A percentile compares a stretch with the other conserved stretches of the same genome.
Evolutionary conservation across 2,888 invertebrate genomes (phyloP).

Genomic region (Acanthoscelides obtectus): DNA sequence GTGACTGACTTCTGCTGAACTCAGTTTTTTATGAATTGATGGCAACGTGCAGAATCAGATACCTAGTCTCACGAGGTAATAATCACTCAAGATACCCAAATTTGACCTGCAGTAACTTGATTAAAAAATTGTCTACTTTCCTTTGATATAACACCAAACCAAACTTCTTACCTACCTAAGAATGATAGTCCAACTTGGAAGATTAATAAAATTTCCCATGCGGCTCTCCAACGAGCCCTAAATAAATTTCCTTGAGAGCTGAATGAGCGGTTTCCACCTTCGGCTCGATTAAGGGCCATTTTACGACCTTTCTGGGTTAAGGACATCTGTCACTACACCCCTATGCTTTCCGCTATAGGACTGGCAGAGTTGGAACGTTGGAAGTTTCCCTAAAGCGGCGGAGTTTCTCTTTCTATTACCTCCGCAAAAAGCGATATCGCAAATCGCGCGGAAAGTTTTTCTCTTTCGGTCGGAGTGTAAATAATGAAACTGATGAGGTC

Average conservation of each 20-base stretch:
- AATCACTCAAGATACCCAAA: too few species aligned
- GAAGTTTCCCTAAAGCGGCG: background rate
- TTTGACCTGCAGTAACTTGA: too few species aligned
- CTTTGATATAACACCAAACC: too few species aligned
- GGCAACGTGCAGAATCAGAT: too few species aligned
- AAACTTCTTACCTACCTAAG: background rate
- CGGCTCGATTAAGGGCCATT: background rate
- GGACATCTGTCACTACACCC: background rate
- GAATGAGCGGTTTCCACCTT: background rate
- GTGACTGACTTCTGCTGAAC: too few species aligned
- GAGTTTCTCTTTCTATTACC: background rate
- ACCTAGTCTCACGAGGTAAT: too few species aligned
- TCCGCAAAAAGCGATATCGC: background rate
- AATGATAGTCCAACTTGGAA: background rate
- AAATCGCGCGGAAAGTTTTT: background rate
- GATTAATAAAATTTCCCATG: background rate
- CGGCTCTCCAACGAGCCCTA: too few species aligned
- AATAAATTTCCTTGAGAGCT: background rate
- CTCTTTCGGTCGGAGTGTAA: background rate
- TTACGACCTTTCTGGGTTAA: background rate
- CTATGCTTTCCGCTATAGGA: background rate
- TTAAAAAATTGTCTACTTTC: too few species aligned
- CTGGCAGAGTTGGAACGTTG: background rate
- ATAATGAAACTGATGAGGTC: background rate
- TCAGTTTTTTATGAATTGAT: too few species aligned